Evolutionary conservation across 2,888 invertebrate genomes (phyloP), one percentile per base, ranked within the genome.

Genomic region (Ptycholaimellus sp.): DNA sequence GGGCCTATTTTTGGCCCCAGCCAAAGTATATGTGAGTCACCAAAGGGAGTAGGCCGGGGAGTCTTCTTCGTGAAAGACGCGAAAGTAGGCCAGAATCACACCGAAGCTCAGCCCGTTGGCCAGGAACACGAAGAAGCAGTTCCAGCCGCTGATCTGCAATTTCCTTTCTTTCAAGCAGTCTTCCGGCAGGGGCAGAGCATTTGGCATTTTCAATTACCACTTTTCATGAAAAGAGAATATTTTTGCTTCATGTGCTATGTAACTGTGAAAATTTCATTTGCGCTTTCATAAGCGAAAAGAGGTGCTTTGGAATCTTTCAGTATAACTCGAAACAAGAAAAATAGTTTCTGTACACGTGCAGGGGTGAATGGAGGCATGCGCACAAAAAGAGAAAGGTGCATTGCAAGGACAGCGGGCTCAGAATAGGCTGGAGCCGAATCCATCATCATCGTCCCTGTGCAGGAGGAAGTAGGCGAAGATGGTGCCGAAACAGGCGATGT

Each of bases 391-490:
- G 11, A 23, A 23, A 11, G 11, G 11, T 7, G 23, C 7, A 23
- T 23, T 11, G 23, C 28, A 14, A 28, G 5, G n/a, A 3, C 28
- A 13, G 5, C 28, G 6, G 14, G 4, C 28, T 28, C 28, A 35
- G n/a, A 35, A 28, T 9, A 35, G n/a, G 34, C 45, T 44, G 48
- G 49, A 49, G 27, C 46, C 42, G 23, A 45, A 44, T 28, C 43
- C 46, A 13, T 37, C 40, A 30, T 57, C 52, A 20, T 57, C 54
- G 13, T 53, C 51, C 11, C 46, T 31, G 36, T 53, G 49, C 23
- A 56, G 30, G 31, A 45, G 49, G 45, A 53, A 57, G 37, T 52
- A 57, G 35, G 50, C 50, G 31, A 38, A 35, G 35, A 56, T 56
- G 2, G 53, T 51, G 18, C 40, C 37, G 40, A 56, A 53, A 5